These are phyloP conservation scores for Micromussa lordhowensis DNA, from an alignment of 92 coral and sea anemone genomes.

Conservation along the genomic window DNA sequence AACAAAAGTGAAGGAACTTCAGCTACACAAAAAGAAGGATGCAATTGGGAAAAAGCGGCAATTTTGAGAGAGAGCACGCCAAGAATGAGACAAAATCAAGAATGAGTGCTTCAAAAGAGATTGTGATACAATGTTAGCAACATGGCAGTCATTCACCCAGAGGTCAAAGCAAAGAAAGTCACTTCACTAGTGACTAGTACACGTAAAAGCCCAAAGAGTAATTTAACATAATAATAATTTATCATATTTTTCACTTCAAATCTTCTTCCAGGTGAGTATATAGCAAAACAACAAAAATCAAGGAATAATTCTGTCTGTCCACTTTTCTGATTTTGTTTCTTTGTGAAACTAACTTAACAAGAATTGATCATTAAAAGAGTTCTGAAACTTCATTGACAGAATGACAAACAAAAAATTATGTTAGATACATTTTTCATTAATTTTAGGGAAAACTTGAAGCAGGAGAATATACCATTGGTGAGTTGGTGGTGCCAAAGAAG, in stretches of 20 bases:
- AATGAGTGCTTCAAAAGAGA: constrained; percentile 2
- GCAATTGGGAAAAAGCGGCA: neutral
- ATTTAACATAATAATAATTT: too few species aligned
- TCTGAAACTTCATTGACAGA: too few species aligned
- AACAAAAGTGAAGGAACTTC: constrained; percentile 45
- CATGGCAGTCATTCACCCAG: constrained; percentile 20
- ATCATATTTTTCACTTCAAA: too few species aligned
- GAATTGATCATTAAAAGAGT: too few species aligned
- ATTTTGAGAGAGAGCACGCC: constrained; percentile 1
- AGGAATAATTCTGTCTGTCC: too few species aligned
- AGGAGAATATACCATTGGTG: constrained; percentile 1
- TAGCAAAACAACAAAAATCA: too few species aligned
- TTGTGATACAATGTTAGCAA: neutral
- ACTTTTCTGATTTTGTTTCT: too few species aligned
- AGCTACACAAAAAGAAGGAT: constrained; percentile 24
- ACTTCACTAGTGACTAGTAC: neutral
- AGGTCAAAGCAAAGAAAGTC: neutral
- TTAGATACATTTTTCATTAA: too few species aligned
- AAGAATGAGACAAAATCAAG: neutral
- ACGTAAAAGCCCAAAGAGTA: too few species aligned
- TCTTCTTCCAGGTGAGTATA: too few species aligned
- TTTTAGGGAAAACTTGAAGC: neutral
- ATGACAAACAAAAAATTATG: too few species aligned
- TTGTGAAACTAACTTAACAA: too few species aligned
- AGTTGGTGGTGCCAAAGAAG: neutral